Evolutionary conservation across 2,888 invertebrate genomes (phyloP), one percentile per base, ranked within the genome.

Genomic region (Antheraea yamamai): DNA sequence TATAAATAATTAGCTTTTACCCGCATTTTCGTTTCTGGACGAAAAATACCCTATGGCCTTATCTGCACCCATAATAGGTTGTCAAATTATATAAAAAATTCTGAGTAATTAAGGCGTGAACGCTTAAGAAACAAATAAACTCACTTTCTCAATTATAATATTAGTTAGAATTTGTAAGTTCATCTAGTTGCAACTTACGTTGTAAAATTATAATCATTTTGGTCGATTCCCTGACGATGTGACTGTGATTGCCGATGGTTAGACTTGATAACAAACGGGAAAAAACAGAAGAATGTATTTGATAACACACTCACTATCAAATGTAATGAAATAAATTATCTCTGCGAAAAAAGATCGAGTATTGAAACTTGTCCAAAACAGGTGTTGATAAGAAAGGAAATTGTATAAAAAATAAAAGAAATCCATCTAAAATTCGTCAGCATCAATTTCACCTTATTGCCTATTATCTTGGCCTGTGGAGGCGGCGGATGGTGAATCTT

Each of bases 401-500:
- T 66, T 30, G 26, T n/a, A 30, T 30, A 30, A 30, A 23, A n/a
- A 61, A 61, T 8, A 20, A 10, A 61, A n/a, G 23, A 23, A 23
- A 61, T n/a, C 23, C 10, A n/a, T 71, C 72, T 39, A 55, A 73
- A 64, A 68, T 73, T 72, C 55, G 23, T 61, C 58, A 72, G 71
- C 74, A 75, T 70, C 73, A 75, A 75, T 76, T 47, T 76, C 75
- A 55, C 75, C 58, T 76, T 76, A 76, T 61, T 64, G 72, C 72
- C 73, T 58, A 73, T 76, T 74, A 74, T 64, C 75, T n/a, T 73
- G 51, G 66, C 64, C 64, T 71, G 55, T 66, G 35, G 72, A 75
- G 64, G 52, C 55, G 64, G 70, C 26, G 73, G 64, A 72, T 66
- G 73, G 74, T 73, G 74, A 76, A 76, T 76, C 73, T 76, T 76